Percentiles rank a stretch among this genome's conserved stretches.
Evolutionary conservation across 2,888 invertebrate species (phyloP).

Genomic region (Leucophenga montana): DNA sequence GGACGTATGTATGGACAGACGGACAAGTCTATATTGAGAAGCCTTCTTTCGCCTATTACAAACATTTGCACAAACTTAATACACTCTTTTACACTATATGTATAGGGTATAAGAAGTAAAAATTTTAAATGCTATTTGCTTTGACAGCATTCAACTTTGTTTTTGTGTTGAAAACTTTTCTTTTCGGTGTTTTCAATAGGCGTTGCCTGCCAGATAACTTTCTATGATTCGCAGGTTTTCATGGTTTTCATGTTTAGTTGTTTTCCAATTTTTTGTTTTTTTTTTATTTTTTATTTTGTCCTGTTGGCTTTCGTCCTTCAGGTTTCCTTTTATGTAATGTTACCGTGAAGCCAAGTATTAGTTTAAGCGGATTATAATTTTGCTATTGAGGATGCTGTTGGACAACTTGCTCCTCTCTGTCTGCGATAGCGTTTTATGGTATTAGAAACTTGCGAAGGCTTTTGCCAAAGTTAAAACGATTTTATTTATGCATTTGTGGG

Average conservation of each 20-base stretch:
- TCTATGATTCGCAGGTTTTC: no score
- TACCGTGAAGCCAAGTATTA: slow-evolving; percentile 19
- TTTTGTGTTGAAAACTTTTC: background rate
- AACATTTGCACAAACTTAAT: no score
- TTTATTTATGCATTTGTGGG: no score
- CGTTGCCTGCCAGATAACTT: no score
- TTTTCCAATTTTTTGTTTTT: background rate
- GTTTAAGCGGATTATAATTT: slow-evolving; percentile 23
- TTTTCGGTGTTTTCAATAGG: background rate
- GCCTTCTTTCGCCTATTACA: no score
- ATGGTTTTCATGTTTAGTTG: no score
- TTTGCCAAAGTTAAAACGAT: no score
- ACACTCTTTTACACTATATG: no score
- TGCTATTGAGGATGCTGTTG: slow-evolving; percentile 1
- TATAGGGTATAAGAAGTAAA: no score
- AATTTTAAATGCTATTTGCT: slow-evolving; percentile 1
- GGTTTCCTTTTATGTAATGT: slow-evolving; percentile 5
- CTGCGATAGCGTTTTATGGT: background rate
- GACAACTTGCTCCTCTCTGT: background rate
- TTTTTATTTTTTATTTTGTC: background rate
- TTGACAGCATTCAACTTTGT: background rate
- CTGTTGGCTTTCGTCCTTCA: background rate
- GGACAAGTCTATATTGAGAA: no score
- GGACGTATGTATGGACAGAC: no score
- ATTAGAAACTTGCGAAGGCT: no score